A percentile compares a stretch with the other conserved stretches of the same genome.
Evolutionary conservation across 2,797 vertebrate species (phyloP).

Genomic region (Argya squamiceps): DNA sequence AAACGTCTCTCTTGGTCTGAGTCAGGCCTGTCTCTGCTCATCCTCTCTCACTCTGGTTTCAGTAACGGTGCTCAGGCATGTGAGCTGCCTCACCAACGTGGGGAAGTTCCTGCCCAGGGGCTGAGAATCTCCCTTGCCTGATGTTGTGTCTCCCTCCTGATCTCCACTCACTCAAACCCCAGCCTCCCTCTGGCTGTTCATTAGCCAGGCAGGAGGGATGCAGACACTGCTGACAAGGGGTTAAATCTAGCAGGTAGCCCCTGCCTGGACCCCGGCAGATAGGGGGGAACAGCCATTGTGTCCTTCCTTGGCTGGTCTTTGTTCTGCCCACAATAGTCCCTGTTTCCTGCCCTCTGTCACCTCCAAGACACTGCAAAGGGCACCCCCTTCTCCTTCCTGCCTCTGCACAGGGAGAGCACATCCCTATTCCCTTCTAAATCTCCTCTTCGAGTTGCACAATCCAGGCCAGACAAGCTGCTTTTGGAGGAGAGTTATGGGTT

Average conservation of each 20-base stretch:
- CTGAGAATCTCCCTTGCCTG: not conserved
- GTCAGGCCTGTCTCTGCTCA: not conserved
- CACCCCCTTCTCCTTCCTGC: conserved; percentile 42
- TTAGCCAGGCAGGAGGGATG: not conserved
- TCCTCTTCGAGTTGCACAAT: not conserved
- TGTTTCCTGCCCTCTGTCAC: conserved; percentile 62
- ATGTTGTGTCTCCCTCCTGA: rapidly evolving
- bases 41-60: not conserved
- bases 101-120: not conserved
- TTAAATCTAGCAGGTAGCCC: conserved; percentile 39
- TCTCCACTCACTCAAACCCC: not conserved
- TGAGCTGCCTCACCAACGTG: rapidly evolving
- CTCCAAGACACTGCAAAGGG: not conserved
- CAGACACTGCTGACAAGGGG: not conserved
- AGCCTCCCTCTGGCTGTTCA: not conserved
- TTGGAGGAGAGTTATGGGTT: not conserved
- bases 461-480: not conserved
- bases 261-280: not conserved
- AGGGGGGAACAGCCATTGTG: conserved; percentile 8
- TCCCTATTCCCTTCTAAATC: not conserved
- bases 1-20: not conserved
- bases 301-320: conserved; percentile 42
- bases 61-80: not conserved
- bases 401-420: not conserved
- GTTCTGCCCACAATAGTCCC: conserved; percentile 52